phyloP scores from a whole-genome alignment of 2,797 vertebrate species.

The Numenius phaeopus region DNA sequence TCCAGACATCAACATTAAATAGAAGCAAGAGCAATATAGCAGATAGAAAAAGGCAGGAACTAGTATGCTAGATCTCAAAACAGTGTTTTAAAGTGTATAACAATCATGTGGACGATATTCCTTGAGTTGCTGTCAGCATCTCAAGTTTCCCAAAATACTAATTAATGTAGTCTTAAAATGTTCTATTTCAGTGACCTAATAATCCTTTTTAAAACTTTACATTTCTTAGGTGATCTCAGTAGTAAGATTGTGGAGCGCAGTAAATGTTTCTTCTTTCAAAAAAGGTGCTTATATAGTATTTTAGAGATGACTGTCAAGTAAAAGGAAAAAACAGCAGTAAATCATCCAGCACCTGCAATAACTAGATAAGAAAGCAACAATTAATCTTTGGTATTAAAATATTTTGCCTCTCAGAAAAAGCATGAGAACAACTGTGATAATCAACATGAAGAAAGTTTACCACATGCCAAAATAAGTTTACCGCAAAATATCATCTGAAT shows the following conservation, averaged over 20 bases:
- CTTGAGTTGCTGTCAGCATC: background rate
- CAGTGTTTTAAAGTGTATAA: background rate
- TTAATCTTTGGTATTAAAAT: conserved; percentile 50
- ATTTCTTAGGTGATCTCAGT: background rate
- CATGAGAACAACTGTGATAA: conserved; percentile 34
- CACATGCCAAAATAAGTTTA: conserved; percentile 41
- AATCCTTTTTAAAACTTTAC: background rate
- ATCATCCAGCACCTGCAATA: conserved; percentile 21
- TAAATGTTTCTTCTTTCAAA: background rate
- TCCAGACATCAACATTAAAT: background rate
- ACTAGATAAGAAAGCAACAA: conserved; percentile 43
- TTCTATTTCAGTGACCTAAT: background rate
- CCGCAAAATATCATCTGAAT: conserved; percentile 40
- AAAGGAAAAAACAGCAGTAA: background rate
- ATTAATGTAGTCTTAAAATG: background rate
- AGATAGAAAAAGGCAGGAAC: background rate
- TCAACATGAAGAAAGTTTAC: conserved; percentile 33
- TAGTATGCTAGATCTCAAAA: background rate
- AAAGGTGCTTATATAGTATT: background rate
- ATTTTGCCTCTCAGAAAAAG: conserved; percentile 47
- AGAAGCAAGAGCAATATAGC: background rate
- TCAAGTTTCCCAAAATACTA: background rate
- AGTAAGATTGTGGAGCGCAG: background rate
- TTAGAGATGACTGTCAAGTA: background rate
- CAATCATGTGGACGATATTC: accelerated